These are phyloP conservation scores for Laodelphax striatellus DNA, from an alignment of 1,140 invertebrate species.

Conservation along the genomic window DNA sequence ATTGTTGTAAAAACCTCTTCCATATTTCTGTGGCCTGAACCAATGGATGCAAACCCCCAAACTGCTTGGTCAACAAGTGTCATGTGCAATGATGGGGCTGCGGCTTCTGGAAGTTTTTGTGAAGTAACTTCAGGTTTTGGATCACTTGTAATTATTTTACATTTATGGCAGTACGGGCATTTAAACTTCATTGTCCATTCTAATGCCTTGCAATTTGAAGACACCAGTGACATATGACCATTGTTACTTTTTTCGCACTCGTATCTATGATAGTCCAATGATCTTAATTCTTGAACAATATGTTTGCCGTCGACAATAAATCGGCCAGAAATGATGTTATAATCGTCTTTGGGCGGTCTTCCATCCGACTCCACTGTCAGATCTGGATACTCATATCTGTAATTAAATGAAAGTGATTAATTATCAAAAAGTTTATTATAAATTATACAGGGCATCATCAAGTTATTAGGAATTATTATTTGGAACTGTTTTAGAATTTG, in stretches of 20 bases:
- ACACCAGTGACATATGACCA: conserved; percentile 1
- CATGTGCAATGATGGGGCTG: conserved; percentile 1
- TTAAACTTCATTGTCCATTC: conserved; percentile 6
- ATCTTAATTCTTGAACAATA: conserved; percentile 5
- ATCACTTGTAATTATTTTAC: neutral
- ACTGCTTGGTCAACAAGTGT: conserved; percentile 5
- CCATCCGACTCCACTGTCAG: neutral
- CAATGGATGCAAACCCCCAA: conserved; percentile 8
- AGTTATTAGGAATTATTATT: too few relatives aligned
- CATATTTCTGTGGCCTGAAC: conserved; percentile 10
- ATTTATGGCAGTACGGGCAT: conserved; percentile 1
- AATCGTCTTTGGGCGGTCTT: conserved; percentile 4
- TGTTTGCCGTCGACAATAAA: conserved; percentile 7
- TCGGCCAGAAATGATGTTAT: conserved; percentile 5
- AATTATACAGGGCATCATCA: too few relatives aligned
- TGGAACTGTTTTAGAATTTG: too few relatives aligned
- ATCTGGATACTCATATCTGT: neutral
- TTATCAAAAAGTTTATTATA: too few relatives aligned
- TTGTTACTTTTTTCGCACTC: conserved; percentile 5
- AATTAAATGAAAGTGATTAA: neutral
- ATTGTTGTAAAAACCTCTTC: conserved; percentile 6
- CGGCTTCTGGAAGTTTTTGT: neutral
- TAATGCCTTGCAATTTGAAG: neutral
- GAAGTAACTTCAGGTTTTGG: conserved; percentile 2
- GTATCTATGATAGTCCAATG: conserved; percentile 5